Percentiles rank a stretch among this genome's conserved stretches.
phyloP scores from a whole-genome alignment of 2,797 vertebrate genomes.

The Adrianichthys oophorus region DNA sequence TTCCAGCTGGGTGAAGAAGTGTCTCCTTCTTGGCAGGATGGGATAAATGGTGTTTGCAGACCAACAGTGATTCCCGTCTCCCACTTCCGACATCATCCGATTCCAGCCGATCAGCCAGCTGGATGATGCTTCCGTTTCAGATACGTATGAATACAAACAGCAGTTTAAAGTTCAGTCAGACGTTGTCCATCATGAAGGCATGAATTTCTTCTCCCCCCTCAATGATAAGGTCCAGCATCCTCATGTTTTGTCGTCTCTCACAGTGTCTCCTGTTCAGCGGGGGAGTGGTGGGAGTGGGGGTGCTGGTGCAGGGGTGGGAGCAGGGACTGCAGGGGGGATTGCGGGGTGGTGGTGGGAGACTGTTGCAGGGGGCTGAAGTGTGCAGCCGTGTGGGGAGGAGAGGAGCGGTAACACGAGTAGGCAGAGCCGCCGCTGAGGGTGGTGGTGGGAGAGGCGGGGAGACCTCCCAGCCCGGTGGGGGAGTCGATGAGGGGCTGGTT shows the following conservation, averaged over 20 bases:
- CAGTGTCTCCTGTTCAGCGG: conserved; percentile 88
- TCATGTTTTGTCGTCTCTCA: conserved; percentile 75
- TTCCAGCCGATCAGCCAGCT: conserved; percentile 33
- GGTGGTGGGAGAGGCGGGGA: conserved; percentile 82
- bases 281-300: conserved; percentile 78
- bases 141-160: conserved; percentile 44
- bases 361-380: conserved; percentile 83
- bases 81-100: conserved; percentile 27
- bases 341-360: conserved; percentile 86
- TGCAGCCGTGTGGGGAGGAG: conserved; percentile 69
- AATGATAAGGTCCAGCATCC: conserved; percentile 66
- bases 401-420: conserved; percentile 78
- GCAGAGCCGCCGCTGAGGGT: conserved; percentile 69
- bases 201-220: too few relatives aligned
- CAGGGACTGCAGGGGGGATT: conserved; percentile 85
- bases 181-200: conserved; percentile 13
- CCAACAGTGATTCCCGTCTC: conserved; percentile 37
- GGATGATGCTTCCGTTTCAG: conserved; percentile 41
- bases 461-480: conserved; percentile 77
- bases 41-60: conserved; percentile 42
- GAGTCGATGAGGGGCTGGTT: conserved; percentile 86
- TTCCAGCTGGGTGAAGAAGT: conserved; percentile 65
- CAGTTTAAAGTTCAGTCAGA: conserved; percentile 36
- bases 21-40: conserved; percentile 51
- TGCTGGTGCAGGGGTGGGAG: conserved; percentile 83